Base-by-base conservation (phyloP, 2,888 invertebrate genomes). In the Gastracanthus pulcherrimus region DNA sequence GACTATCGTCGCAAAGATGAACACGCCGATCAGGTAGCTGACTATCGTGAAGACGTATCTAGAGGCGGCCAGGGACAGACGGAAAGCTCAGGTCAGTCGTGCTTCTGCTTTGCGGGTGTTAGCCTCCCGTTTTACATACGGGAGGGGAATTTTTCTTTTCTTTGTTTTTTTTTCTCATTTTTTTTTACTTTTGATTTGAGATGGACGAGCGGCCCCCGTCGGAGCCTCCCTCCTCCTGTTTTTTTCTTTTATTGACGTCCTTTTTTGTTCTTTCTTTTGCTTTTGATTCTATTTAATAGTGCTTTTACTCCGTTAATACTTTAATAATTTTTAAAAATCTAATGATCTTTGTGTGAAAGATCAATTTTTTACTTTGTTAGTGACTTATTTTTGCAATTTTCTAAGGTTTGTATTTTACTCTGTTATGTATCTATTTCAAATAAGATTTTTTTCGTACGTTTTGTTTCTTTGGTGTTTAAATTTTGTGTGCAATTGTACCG, bases 41-140 rank as follows among this genome's bases (percentile, higher is more conserved):
- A 97, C 96, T 91, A 98, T 98, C 86, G 98, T 98, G 93, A 98
- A 98, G 91, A 98, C 94, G 92, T 98, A 98, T 93, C 98, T 98
- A 94, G 78, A 94, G 93, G 86, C 51, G 62, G 60, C 62, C 6
- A 16, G 23, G 19, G 26, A 11, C 62, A 31, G 31, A 60, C 31
- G 31, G 6, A 60, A 29, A 64, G 80, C 34, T 69, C 81, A 83
- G 76, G 87, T 88, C 87, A 90, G 89, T 89, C 86, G 85, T 87
- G 85, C 86, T 87, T 85, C 58, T 83, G 82, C 82, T 0, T n/a
- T 5, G 29, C 16, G 86, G n/a, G 62, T 6, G 3, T n/a, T 60
- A 16, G 9, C 31, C 51, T 70, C 55, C 41, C 4, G 41, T 23
- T 11, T 41, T 11, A 3, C 23, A 2, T 7, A n/a, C 23, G 29